Base-by-base conservation (phyloP, 2,797 vertebrate genomes). In the Meda fulgida region DNA sequence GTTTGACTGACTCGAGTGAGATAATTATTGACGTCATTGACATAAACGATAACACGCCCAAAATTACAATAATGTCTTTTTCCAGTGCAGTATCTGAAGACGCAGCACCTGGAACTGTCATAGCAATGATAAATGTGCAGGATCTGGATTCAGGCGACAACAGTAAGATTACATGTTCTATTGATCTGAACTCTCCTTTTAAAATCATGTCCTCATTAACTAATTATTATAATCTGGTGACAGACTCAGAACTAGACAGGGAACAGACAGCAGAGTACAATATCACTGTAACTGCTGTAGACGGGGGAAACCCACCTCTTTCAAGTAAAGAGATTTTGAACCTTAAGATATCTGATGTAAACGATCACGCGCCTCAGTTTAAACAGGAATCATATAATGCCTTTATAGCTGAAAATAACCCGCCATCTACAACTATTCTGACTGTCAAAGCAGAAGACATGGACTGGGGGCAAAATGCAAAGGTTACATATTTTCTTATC, bases 21-120 rank as follows among this genome's bases (percentile, higher is more conserved):
- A 91, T 96, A 13, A 67, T 92, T 23, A 91, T 97, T 55, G 92
- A 96, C 1, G 86, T 97, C 0, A 31, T 93, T 3, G 96, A 97
- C 48, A 29, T 93, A 38, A 97, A 97, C 0, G 96, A 97, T 87
- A 97, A 97, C 0, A 60, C 84, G 0, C 96, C 96, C 0, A 90
- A 95, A 18, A 92, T 97, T 1, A 93, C 81, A 0, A 84, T 97
- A 0, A 95, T 95, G 78, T 96, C 96, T 3, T 92, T 95, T 60
- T 91, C 87, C 0, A 93, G 85, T 38, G 88, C 93, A 4, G 88
- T 97, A 0, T 90, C 95, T 1, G 96, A 97, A 78, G 94, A 96
- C 1, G 92, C 95, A 0, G 89, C 91, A 0, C 70, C 88, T 0
- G 94, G 91, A 2, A 96, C 94, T 0, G 91, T 96, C 0, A 89